These are phyloP conservation scores for Perithous albicinctus DNA, from an alignment of 2,888 invertebrate species.

Conservation along the genomic window DNA sequence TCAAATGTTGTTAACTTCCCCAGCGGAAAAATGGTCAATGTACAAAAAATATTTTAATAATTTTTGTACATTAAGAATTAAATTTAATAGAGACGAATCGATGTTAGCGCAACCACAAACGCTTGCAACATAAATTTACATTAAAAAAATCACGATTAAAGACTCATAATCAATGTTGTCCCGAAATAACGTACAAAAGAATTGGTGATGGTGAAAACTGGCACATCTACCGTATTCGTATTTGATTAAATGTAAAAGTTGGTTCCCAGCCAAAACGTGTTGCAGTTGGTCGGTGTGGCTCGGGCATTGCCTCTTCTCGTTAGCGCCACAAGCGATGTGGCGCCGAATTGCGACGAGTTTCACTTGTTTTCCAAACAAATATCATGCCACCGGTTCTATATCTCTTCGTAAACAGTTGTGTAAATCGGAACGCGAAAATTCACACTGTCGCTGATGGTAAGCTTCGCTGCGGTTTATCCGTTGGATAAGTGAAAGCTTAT, in stretches of 20 bases:
- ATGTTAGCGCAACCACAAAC: too few relatives aligned
- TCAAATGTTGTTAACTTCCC: too few relatives aligned
- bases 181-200: conserved; percentile 13
- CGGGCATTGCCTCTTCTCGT: background rate
- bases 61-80: too few relatives aligned
- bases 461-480: conserved; percentile 45
- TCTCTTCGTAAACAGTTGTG: background rate
- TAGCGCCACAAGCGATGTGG: background rate
- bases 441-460: background rate
- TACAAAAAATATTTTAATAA: too few relatives aligned
- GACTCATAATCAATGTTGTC: too few relatives aligned
- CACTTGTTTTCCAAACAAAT: conserved; percentile 29
- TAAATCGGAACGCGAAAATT: background rate
- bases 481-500: conserved; percentile 69
- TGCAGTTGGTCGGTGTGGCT: background rate
- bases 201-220: too few relatives aligned
- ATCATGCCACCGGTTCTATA: background rate
- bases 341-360: background rate
- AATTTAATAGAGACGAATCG: too few relatives aligned
- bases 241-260: conserved; percentile 65
- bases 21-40: too few relatives aligned
- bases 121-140: too few relatives aligned
- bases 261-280: conserved; percentile 58
- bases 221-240: too few relatives aligned
- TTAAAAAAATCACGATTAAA: too few relatives aligned